phyloP scores from a whole-genome alignment of 2,888 invertebrate species.

The Danaus chrysippus region DNA sequence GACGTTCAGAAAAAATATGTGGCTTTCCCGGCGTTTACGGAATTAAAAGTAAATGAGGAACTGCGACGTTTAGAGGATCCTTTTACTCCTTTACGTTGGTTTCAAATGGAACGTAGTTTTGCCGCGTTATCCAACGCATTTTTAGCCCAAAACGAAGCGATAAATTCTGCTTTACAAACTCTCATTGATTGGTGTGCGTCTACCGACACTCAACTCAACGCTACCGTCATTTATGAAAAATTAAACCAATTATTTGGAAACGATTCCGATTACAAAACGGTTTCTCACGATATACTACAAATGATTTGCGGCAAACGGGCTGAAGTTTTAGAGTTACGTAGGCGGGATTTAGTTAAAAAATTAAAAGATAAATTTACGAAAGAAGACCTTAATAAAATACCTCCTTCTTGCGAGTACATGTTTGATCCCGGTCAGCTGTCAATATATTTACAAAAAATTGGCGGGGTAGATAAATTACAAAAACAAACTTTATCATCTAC shows the following conservation, averaged over 20 bases:
- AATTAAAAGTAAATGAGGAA: conserved; percentile 29
- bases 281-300: conserved; percentile 25
- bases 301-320: conserved; percentile 27
- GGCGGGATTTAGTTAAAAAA: neutral
- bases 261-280: conserved; percentile 16
- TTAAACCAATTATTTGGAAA: conserved; percentile 21
- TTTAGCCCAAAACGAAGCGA: neutral
- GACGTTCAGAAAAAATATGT: conserved; percentile 27
- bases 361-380: too few species aligned
- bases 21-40: conserved; percentile 26
- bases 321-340: conserved; percentile 14
- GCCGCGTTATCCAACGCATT: too few species aligned
- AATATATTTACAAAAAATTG: too few species aligned
- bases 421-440: too few species aligned
- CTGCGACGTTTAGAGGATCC: conserved; percentile 17
- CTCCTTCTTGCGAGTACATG: too few species aligned
- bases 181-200: conserved; percentile 21
- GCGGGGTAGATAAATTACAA: too few species aligned
- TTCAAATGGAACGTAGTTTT: conserved; percentile 25
- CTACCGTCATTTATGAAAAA: conserved; percentile 22
- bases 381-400: too few species aligned
- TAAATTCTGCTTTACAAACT: conserved; percentile 18
- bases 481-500: too few species aligned
- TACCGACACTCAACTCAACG: conserved; percentile 7
- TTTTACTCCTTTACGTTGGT: conserved; percentile 23